phyloP scores from a whole-genome alignment of 1,140 invertebrate genomes.

The Procambarus clarkii region DNA sequence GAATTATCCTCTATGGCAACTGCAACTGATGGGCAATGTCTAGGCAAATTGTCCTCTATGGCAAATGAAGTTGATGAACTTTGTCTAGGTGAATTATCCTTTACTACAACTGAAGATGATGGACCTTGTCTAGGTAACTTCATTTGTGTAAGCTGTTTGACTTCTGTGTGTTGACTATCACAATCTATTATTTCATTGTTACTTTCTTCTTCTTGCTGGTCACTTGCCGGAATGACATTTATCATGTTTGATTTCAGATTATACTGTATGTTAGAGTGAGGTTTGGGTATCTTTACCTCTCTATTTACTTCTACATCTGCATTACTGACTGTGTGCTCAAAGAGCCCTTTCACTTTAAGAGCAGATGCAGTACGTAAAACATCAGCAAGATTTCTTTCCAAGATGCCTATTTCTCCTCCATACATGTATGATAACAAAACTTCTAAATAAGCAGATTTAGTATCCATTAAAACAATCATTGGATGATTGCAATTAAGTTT shows the following conservation, averaged over 20 bases:
- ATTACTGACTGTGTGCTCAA: not conserved
- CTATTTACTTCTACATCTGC: not conserved
- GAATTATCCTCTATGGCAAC: too few species aligned
- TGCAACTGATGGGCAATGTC: too few species aligned
- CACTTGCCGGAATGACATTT: not conserved
- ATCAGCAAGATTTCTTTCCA: not conserved
- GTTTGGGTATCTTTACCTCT: not conserved
- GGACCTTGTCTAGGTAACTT: not conserved
- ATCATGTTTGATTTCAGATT: not conserved
- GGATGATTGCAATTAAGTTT: not conserved
- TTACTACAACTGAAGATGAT: not conserved
- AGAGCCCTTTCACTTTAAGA: not conserved
- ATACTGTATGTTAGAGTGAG: not conserved
- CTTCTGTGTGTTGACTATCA: not conserved
- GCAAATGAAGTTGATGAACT: not conserved
- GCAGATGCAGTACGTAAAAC: not conserved
- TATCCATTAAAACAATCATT: slow-evolving; percentile 12
- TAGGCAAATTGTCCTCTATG: too few species aligned
- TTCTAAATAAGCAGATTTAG: not conserved
- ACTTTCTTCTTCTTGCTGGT: not conserved
- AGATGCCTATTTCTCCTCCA: not conserved
- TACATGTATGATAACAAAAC: slow-evolving; percentile 11
- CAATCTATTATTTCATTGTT: not conserved
- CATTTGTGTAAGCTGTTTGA: not conserved
- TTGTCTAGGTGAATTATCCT: not conserved